Evolutionary conservation across 2,888 invertebrate species (phyloP), one percentile per base, ranked within the genome.

Genomic region (Alloscopus bannaensis): DNA sequence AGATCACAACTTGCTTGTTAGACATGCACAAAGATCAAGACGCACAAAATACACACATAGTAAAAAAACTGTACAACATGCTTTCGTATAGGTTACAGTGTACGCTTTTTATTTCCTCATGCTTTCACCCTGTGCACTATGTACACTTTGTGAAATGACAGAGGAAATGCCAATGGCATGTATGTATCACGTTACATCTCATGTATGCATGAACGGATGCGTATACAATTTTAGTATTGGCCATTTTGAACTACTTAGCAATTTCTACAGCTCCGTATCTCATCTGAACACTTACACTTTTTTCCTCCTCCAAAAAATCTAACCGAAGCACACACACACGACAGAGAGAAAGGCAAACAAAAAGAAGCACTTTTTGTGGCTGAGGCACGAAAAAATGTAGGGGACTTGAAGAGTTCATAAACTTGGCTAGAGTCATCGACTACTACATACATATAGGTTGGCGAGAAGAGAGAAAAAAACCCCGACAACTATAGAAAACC

Each of bases 101-200:
- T 31, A 29, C 72, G 59, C 28, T 59, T 73, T 66, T 45, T 26
- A 26, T 24, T 59, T 40, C 59, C 24, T 18, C 45, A 28, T 59
- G 3, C 22, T 66, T 28, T 42, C n/a, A 20, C 45, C 20, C 22
- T 50, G 3, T 65, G n/a, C 36, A 16, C 24, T 45, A 26, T 65
- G 42, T 45, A 13, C 45, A 47, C 55, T 18, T n/a, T n/a, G 4
- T 29, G 16, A 2, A 55, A 16, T 22, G 29, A 24, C 28, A 64
- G 64, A 64, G 66, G 52, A 65, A 59, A 75, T 66, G 66, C 66
- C 75, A 75, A 75, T 73, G 65, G 73, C 52, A 40, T 45, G 62
- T 50, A 72, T 64, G 75, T 75, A 75, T 75, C 75, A 75, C 75
- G 66, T 75, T 75, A 75, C 75, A 40, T 59, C 62, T 75, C 66